Base-by-base conservation (phyloP, 2,113 vertebrate species). In the Argyrosomus japonicus region DNA sequence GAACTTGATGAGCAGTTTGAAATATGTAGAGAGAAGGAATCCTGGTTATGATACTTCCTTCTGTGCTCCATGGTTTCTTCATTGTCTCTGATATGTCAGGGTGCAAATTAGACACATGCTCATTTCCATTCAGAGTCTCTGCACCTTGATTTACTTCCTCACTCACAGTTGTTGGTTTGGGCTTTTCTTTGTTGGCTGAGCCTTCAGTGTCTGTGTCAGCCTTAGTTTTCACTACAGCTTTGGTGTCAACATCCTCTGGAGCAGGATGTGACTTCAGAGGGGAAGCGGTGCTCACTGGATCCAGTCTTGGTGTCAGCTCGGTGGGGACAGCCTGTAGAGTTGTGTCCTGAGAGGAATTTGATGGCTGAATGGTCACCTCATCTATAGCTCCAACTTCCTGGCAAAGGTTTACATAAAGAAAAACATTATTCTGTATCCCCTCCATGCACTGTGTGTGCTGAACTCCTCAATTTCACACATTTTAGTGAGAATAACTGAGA, bases 301-400 rank as follows among this genome's bases (percentile, higher is more conserved):
- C 58, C 25, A 48, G 25, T 61, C 43, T 60, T 25, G 45, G 56
- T 23, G 57, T 83, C 36, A 36, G 56, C 21, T 79, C 68, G 64
- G 80, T 61, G 43, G 7, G 51, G 63, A 10, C 27, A 13, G 56
- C 10, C 47, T 53, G 54, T 11, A n/a, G 25, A 36, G 58, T 47
- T 0, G 32, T 63, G n/a, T 45, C 74, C 58, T 58, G 15, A 19
- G 45, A 67, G 13, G 61, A 54, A 32, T n/a, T 43, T 77, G 57
- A 67, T 56, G 48, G 51, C 27, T 63, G 71, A 85, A 32, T 5
- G 21, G 72, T 71, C 21, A 67, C 51, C 8, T 80, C 77, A 53
- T 48, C 68, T 17, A 19, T 8, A 47, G 64, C 73, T 29, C n/a
- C 79, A 53, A 53, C 71, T 54, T 86, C 80, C 77, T 89, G 58